Conservation (phyloP, 2,113 vertebrate genomes). For the Limnothrissa miodon region DNA sequence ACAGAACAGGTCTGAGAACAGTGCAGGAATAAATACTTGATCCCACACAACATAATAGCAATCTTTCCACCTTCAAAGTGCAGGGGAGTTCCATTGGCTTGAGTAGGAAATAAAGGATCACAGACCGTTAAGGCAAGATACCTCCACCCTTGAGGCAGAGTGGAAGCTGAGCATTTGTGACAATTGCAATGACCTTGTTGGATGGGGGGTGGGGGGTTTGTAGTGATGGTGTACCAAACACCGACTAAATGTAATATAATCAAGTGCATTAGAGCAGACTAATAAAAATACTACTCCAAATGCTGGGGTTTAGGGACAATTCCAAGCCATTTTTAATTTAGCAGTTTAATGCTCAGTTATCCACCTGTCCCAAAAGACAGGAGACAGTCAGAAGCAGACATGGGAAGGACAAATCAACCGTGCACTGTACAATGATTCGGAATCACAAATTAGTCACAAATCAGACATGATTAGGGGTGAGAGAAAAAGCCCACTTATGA, state of each 20-base stretch:
- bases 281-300: not conserved
- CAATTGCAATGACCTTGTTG: not conserved
- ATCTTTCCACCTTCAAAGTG: not conserved
- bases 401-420: conserved; percentile 28
- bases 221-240: not conserved
- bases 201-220: not conserved
- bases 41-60: not conserved
- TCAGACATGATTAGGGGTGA: not conserved
- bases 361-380: conserved; percentile 33
- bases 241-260: not conserved
- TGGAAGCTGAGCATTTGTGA: not conserved
- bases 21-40: not conserved
- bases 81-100: not conserved
- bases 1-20: not conserved
- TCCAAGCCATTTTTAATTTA: conserved; percentile 11
- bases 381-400: not conserved
- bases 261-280: not conserved
- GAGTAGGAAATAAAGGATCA: not conserved
- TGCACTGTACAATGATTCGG: conserved; percentile 38
- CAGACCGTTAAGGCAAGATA: not conserved
- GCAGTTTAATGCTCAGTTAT: conserved; percentile 13
- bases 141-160: not conserved
- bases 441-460: conserved; percentile 13
- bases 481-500: not conserved
- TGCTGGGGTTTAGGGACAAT: not conserved